A percentile compares a stretch with the other conserved stretches of the same genome.
Conservation (phyloP, 1,140 invertebrate genomes). For the Aphelenchoides avenae region DNA sequence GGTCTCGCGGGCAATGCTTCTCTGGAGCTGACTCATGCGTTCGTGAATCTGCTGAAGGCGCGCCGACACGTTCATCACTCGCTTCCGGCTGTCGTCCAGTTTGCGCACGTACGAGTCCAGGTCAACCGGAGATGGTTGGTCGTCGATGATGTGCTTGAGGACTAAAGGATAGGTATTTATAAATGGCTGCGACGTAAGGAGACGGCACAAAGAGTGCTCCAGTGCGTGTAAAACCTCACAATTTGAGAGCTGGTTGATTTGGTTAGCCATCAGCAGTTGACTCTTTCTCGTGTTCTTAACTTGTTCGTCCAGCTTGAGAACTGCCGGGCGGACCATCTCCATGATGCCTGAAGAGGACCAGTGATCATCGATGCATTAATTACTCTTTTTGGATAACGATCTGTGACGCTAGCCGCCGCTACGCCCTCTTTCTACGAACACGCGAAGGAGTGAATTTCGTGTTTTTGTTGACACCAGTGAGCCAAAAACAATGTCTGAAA, state of each 20-base stretch:
- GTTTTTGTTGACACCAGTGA: neutral
- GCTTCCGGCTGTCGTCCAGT: slow-evolving; percentile 37
- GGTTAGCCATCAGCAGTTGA: slow-evolving; percentile 27
- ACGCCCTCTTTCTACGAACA: neutral
- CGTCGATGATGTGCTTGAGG: slow-evolving; percentile 36
- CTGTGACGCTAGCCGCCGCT: neutral
- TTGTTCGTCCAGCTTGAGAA: slow-evolving; percentile 34
- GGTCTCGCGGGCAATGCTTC: slow-evolving; percentile 40
- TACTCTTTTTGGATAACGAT: slow-evolving; percentile 2
- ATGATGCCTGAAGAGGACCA: slow-evolving; percentile 31
- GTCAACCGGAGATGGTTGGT: slow-evolving; percentile 40
- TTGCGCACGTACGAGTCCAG: slow-evolving; percentile 44
- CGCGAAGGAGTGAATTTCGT: neutral
- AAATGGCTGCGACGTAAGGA: too few species aligned
- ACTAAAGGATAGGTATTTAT: slow-evolving; percentile 20
- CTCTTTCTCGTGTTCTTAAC: slow-evolving; percentile 46
- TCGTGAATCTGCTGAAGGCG: slow-evolving; percentile 33
- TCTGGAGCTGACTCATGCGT: slow-evolving; percentile 39
- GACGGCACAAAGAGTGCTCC: neutral
- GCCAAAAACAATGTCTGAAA: neutral
- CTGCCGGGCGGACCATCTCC: slow-evolving; percentile 41
- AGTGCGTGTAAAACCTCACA: slow-evolving; percentile 20
- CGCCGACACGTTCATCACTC: slow-evolving; percentile 18
- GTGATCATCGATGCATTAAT: neutral
- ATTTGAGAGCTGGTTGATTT: slow-evolving; percentile 37